Base-by-base conservation (phyloP, 2,888 invertebrate genomes). In the Synanthedon vespiformis region DNA sequence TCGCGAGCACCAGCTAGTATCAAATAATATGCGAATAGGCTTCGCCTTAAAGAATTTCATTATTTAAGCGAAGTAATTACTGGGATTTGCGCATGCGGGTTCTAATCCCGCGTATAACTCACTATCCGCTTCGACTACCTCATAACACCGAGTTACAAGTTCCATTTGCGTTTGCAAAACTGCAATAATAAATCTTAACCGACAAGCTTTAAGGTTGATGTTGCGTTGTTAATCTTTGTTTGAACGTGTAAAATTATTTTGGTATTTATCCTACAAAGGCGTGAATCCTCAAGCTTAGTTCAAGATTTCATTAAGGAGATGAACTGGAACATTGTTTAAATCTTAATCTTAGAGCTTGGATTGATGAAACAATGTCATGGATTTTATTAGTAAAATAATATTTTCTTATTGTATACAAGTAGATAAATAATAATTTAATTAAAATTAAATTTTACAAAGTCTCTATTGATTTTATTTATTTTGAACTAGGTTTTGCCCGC, bases 301-400 rank as follows among this genome's bases (percentile, higher is more conserved):
- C 59, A 58, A 58, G 59, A 60, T 61, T 61, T 61, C 58, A 61
- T 61, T 58, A 61, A 53, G 55, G 57, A 52, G 52, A 44, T 44
- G 44, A 13, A 44, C n/a, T 14, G 44, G n/a, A 13, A 44, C 44
- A 44, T 44, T 13, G 14, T 13, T 14, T 44, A 8, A 12, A 14
- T 13, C 14, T 44, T 12, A 44, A 34, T 34, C 34, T 34, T 10
- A 34, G 10, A 34, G 34, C 34, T 8, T 34, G 34, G 34, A 34
- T 34, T 34, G 10, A 34, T 34, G 34, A 34, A 34, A 34, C 10
- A 34, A 10, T 34, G 34, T 34, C 34, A 2, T 34, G 34, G 8
- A 34, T 34, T 10, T 34, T 34, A 34, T 10, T 34, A 2, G 34
- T 34, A 10, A 10, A 34, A 10, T 34, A 34, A 34, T n/a, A n/a